Evolutionary conservation across 2,888 invertebrate genomes (phyloP).

Genomic region (Hirtodrosophila confusa): DNA sequence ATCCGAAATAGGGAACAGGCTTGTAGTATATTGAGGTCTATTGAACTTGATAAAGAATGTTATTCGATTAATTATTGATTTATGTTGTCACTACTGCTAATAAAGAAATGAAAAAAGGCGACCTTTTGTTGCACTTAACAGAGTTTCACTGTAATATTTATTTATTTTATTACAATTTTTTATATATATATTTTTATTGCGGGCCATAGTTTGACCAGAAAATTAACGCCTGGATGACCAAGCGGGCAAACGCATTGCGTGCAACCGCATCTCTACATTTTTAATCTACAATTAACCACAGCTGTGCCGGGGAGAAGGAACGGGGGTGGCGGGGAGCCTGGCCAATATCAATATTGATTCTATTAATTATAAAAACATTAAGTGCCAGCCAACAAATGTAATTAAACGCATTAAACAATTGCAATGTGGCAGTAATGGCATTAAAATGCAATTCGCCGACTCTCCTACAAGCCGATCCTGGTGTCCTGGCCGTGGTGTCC

Average conservation of each 20-base stretch:
- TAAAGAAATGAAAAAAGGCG: no score
- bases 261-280: constrained; percentile 76
- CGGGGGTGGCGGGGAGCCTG: constrained; percentile 1
- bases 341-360: constrained; percentile 80
- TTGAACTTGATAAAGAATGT: no score
- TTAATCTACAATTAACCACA: constrained; percentile 82
- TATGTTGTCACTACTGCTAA: no score
- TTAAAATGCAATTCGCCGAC: constrained; percentile 52
- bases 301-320: constrained; percentile 41
- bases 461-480: not conserved
- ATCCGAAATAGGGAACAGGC: no score
- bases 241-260: constrained; percentile 41
- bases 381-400: constrained; percentile 78
- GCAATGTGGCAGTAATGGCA: constrained; percentile 64
- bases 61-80: no score
- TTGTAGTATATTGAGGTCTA: no score
- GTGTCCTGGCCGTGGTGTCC: constrained; percentile 6
- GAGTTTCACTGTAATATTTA: constrained; percentile 27
- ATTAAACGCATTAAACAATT: constrained; percentile 81
- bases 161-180: not conserved
- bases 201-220: constrained; percentile 74
- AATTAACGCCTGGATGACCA: constrained; percentile 81
- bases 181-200: constrained; percentile 32
- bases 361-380: constrained; percentile 83
- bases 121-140: constrained; percentile 5